Conservation (phyloP, 2,113 vertebrate species). For the Ifrita kowaldi region DNA sequence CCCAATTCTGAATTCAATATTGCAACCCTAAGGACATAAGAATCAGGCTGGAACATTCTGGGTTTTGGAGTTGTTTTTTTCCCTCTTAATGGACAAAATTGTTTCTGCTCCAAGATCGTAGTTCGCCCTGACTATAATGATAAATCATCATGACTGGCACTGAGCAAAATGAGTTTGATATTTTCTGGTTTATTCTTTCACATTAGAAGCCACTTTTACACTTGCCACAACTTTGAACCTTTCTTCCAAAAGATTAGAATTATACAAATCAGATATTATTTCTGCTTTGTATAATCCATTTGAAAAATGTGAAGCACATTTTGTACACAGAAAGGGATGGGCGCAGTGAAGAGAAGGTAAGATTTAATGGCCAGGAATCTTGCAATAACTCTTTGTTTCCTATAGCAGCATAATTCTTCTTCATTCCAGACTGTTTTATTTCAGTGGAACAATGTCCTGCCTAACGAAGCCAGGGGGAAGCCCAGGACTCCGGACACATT, state of each 20-base stretch:
- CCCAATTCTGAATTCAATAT: slow-evolving; percentile 74
- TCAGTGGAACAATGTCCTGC: background rate
- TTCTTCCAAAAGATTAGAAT: slow-evolving; percentile 41
- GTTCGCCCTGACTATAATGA: slow-evolving; percentile 56
- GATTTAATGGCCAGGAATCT: background rate
- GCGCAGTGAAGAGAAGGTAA: background rate
- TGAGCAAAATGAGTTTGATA: slow-evolving; percentile 69
- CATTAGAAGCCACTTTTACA: slow-evolving; percentile 56
- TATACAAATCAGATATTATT: background rate
- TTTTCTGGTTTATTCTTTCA: slow-evolving; percentile 60
- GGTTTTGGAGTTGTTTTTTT: background rate
- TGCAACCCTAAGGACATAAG: slow-evolving; percentile 73
- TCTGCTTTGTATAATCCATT: slow-evolving; percentile 16
- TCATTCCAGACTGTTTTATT: background rate
- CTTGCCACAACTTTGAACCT: slow-evolving; percentile 58
- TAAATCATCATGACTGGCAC: slow-evolving; percentile 65
- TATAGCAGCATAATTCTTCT: background rate
- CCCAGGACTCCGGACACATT: background rate
- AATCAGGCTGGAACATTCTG: slow-evolving; percentile 70
- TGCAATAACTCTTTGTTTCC: background rate
- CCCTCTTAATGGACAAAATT: slow-evolving; percentile 67
- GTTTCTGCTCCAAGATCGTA: slow-evolving; percentile 66
- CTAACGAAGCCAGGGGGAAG: background rate
- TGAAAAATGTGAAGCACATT: background rate
- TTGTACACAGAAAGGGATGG: background rate